Base-by-base conservation (phyloP, 2,888 invertebrate species). In the Macrosoma leucophasiata region DNA sequence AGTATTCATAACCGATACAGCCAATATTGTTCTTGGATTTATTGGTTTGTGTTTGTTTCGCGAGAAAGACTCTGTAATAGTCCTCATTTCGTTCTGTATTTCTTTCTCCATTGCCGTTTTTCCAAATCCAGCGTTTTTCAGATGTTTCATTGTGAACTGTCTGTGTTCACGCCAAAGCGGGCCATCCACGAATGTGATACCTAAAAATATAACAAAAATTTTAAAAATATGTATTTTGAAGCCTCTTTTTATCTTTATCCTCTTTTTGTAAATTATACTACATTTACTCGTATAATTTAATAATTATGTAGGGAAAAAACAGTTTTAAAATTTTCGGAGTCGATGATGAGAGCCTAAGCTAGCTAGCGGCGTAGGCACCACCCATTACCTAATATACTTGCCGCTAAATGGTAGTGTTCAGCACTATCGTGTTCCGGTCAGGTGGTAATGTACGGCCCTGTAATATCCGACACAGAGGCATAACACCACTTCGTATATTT, bases 101-200 rank as follows among this genome's bases (percentile, higher is more conserved):
- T 87, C 85, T 12, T 75, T 69, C 39, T 88, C 87, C 90, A 91
- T 90, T 15, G 68, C 58, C 7, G 79, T 74, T 47, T 86, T 87
- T 0, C 90, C 90, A 23, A 88, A 85, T 0, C 91, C 91, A 14
- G 90, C 87, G 36, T 86, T 84, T 41, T 86, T 86, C 27, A 92
- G 62, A 41, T 90, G 88, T 52, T 87, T 88, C 42, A 90, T 65
- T 0, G 89, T 87, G 49, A 92, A 91, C 45, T 87, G 86, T 28
- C 91, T 85, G 43, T 90, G 90, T 38, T 88, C 86, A 28, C 82
- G 81, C 91, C 91, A 92, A 13, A 86, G 52, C 1, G 74, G 64
- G 0, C 91, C 92, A 36, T 92, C 92, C 2, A 87, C 84, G 49
- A 91, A 91, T 2, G 91, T 87, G 11, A 92, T 84, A 1, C 91